phyloP scores from a whole-genome alignment of 2,888 invertebrate genomes.

The Pyrocoelia pectoralis region DNA sequence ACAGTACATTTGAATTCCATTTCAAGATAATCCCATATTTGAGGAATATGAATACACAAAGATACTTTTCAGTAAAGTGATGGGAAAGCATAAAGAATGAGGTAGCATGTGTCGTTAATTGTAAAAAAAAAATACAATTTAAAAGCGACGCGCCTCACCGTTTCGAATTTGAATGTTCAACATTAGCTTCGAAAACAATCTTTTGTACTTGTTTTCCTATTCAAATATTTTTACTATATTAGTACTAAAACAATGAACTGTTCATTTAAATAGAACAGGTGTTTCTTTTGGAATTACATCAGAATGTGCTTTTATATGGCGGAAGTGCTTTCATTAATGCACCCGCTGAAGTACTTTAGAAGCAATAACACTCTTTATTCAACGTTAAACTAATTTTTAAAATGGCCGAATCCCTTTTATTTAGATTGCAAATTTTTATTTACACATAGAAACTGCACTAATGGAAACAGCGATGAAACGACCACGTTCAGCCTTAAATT shows the following conservation, averaged over 20 bases:
- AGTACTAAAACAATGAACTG: not conserved
- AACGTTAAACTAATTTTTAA: not conserved
- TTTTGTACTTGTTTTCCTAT: not conserved
- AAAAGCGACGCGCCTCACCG: no score
- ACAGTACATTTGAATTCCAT: no score
- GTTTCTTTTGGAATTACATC: not conserved
- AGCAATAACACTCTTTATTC: not conserved
- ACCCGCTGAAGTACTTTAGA: not conserved
- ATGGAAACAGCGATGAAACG: not conserved
- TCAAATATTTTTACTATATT: not conserved
- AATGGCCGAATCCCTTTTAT: not conserved
- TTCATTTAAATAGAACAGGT: constrained; percentile 1
- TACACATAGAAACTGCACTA: not conserved
- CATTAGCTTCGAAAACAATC: not conserved
- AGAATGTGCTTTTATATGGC: not conserved
- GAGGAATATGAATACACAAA: not conserved
- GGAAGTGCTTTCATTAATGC: constrained; percentile 3
- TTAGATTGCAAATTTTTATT: constrained; percentile 5
- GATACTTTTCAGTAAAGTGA: not conserved
- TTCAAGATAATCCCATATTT: not conserved
- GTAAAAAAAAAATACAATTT: not conserved
- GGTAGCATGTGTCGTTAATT: not conserved
- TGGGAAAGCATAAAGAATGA: not conserved
- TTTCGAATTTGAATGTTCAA: not conserved
- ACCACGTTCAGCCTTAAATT: not conserved